Conservation (phyloP, 2,888 invertebrate species). For the Euspilapteryx auroguttella region DNA sequence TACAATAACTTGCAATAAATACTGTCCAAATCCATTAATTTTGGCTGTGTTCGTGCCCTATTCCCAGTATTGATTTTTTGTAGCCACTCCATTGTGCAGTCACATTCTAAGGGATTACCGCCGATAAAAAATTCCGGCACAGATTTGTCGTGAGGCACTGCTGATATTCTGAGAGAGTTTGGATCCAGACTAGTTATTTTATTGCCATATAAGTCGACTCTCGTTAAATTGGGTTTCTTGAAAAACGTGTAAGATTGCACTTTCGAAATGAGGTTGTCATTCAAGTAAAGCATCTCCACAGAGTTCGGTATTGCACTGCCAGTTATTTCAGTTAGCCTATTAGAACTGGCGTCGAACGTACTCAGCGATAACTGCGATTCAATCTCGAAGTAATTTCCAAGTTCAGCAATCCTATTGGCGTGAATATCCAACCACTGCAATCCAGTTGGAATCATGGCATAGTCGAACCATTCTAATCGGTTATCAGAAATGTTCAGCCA, state of each 20-base stretch:
- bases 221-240: constrained; percentile 81
- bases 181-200: constrained; percentile 76
- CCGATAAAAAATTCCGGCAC: constrained; percentile 83
- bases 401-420: constrained; percentile 78
- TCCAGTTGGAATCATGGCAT: constrained; percentile 81
- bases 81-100: constrained; percentile 90
- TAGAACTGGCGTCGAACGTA: constrained; percentile 81
- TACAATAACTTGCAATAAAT: constrained; percentile 82
- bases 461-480: constrained; percentile 81
- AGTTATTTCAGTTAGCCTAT: constrained; percentile 78
- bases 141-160: constrained; percentile 70
- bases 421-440: constrained; percentile 86
- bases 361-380: constrained; percentile 77
- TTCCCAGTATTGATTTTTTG: constrained; percentile 78
- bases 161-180: constrained; percentile 74
- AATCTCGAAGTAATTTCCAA: constrained; percentile 84
- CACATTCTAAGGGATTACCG: constrained; percentile 84
- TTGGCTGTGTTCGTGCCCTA: constrained; percentile 76
- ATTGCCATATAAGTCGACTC: constrained; percentile 81
- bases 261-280: constrained; percentile 79
- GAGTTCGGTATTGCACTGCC: constrained; percentile 83
- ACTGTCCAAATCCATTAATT: constrained; percentile 79
- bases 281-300: constrained; percentile 75
- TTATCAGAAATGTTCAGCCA: constrained; percentile 89
- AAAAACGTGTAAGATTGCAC: constrained; percentile 87